Base-by-base conservation (phyloP, 2,113 vertebrate genomes). In the Equus quagga region DNA sequence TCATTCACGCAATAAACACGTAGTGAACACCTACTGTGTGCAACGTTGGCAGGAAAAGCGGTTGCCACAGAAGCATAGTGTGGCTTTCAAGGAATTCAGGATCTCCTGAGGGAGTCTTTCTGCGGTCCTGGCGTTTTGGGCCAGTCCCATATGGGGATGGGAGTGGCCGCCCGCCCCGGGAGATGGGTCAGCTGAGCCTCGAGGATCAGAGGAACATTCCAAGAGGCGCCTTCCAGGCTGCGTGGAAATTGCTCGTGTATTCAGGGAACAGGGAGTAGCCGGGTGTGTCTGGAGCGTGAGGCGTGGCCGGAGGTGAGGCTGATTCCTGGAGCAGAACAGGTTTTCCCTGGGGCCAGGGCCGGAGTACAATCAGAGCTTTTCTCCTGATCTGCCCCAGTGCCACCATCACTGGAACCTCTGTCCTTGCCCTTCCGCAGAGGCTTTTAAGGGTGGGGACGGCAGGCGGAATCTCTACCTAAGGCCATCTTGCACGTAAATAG, bases 181-280 rank as follows among this genome's bases (percentile, higher is more conserved):
- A 94, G 70, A 41, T 4, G 19, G 69, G 46, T 87, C 93, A 28
- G 51, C 89, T 88, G 88, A 91, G 96, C 93, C 85, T 62, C 67
- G 4, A 64, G 90, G 97, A 97, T 95, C 96, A 94, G 95, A 56
- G 89, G 85, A 97, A 83, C 97, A 97, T 98, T 98, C 98, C 97
- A 80, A 70, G 92, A 92, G 98, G 97, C 94, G 96, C 97, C 98
- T 98, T 96, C 94, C 70, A 76, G 98, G 83, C 97, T 94, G 96
- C 73, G 2, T 79, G 94, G 64, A 94, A 97, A 97, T 97, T 95
- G 91, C 97, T 96, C 41, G 7, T 8, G 82, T 94, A 62, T 91
- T 96, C 92, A 83, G 83, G 46, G 89, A 97, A 96, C 80, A 46
- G 95, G 98, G 95, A 97, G 98, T 83, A 54, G 80, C 95, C 3